Conservation (phyloP, 2,113 vertebrate species). For the Epinephelus moara region DNA sequence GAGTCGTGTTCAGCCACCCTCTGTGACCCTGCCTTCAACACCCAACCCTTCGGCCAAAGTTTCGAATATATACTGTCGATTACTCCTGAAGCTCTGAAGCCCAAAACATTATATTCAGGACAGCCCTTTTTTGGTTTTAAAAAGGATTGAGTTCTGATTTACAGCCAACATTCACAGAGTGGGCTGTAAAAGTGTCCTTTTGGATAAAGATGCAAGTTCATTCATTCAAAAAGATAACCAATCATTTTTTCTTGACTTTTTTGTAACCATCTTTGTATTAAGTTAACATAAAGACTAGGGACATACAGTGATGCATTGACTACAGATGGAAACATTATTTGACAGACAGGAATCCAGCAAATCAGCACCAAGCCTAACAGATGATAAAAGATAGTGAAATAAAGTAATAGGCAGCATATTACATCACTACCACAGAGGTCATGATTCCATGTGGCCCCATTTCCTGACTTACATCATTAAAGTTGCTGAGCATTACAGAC, state of each 20-base stretch:
- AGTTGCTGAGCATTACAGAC: not conserved
- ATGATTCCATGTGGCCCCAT: not conserved
- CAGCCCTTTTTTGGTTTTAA: not conserved
- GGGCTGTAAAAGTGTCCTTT: not conserved
- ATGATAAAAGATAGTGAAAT: not conserved
- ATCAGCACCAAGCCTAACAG: not conserved
- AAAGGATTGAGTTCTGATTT: not conserved
- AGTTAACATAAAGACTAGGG: not conserved
- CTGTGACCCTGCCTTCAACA: too few relatives aligned
- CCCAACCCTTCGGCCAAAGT: too few relatives aligned
- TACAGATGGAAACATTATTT: too few relatives aligned
- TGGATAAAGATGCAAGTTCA: not conserved
- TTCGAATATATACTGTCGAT: too few relatives aligned
- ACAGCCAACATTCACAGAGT: not conserved
- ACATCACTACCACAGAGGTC: not conserved
- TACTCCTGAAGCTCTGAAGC: too few relatives aligned
- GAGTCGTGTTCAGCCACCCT: too few relatives aligned
- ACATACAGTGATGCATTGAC: too few relatives aligned
- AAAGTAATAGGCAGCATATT: not conserved
- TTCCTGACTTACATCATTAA: conserved; percentile 2
- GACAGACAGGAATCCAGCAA: not conserved
- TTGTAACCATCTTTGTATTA: not conserved
- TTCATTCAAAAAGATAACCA: too few relatives aligned
- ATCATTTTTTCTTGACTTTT: not conserved
- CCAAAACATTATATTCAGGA: too few relatives aligned